Evolutionary conservation across 1,140 invertebrate genomes (phyloP), one percentile per base, ranked within the genome.

Genomic region (Zaprionus davidi): DNA sequence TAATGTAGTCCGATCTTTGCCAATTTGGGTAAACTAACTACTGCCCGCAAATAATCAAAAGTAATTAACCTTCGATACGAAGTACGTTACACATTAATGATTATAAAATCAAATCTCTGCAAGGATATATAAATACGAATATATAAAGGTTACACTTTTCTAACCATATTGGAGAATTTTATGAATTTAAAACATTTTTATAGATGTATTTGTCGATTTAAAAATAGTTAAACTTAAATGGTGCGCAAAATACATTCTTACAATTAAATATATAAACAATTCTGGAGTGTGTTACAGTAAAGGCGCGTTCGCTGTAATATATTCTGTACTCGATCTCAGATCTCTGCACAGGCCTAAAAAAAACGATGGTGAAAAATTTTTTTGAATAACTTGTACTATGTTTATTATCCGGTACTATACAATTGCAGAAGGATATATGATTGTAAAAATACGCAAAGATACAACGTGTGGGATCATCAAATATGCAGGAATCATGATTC

Each of bases 151-250:
- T 49, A 55, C 26, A 41, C 56, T 66, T 55, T 28, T 41, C 34
- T 67, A 53, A 31, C 17, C 38, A 60, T 73, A 53, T 73, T 55
- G 56, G 31, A 34, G 36, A 36, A 49, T 62, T 73, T 53, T 22
- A 60, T 55, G 26, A 73, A 68, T 36, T 68, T 68, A 44, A 44
- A 66, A 17, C 24, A 53, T 44, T 34, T 73, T 28, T 65, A 12
- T 71, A 34, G 26, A 15, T 31, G 53, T 71, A 20, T 60, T 69
- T 34, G 31, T 59, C 28, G 26, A 62, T 69, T 67, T 49, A 26
- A 36, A 17, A 74, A 51, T 49, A 71, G 57, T 74, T 7, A 41
- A 58, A 26, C n/a, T 69, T 51, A 51, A 51, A 51, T 13, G 20
- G 46, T 62, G 22, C 5, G 36, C 17, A 26, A 34, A 20, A 22